Evolutionary conservation across 2,113 vertebrate species (phyloP).

Genomic region (Microcebus tavaratra): DNA sequence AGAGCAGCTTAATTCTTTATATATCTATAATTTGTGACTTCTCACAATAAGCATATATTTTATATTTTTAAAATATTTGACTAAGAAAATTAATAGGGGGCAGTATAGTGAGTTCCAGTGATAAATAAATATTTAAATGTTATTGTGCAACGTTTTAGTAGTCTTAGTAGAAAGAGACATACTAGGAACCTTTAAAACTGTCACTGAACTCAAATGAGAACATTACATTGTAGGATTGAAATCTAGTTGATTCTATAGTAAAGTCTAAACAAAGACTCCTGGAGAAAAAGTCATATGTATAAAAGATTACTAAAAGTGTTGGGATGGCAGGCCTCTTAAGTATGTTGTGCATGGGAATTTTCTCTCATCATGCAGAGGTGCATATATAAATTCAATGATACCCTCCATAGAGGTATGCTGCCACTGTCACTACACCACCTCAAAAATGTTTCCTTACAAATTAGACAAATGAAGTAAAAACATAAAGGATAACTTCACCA

Average conservation of each 20-base stretch:
- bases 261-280: neutral
- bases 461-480: neutral
- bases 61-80: neutral
- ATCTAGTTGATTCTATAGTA: neutral
- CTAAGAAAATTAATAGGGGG: neutral
- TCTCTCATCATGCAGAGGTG: neutral
- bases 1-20: constrained; percentile 1
- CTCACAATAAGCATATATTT: neutral
- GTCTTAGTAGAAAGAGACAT: neutral
- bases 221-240: neutral
- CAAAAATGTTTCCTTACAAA: neutral
- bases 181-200: neutral
- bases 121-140: neutral
- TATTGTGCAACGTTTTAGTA: neutral
- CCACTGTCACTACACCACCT: neutral
- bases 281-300: neutral
- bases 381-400: neutral
- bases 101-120: neutral
- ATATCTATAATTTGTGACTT: neutral
- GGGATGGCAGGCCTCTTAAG: neutral
- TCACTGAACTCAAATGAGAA: neutral
- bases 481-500: constrained; percentile 15
- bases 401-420: neutral
- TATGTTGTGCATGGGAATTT: neutral
- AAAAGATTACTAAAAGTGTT: neutral